These are phyloP conservation scores for Thereva unica DNA, from an alignment of 2,888 invertebrate genomes.

Conservation along the genomic window DNA sequence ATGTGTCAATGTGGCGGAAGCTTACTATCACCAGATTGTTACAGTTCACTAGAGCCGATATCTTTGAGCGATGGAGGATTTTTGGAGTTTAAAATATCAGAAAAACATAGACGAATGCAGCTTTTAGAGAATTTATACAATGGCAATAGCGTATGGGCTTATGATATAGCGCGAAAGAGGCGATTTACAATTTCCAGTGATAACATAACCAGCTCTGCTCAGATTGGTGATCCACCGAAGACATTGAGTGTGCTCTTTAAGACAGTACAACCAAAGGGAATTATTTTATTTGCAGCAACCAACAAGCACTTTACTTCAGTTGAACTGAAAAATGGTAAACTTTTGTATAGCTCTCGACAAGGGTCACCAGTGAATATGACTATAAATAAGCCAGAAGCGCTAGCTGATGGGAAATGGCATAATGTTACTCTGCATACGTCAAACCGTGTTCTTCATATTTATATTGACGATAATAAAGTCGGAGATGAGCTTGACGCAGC, in stretches of 20 bases:
- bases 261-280: constrained; percentile 76
- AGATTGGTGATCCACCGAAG: constrained; percentile 65
- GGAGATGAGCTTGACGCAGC: constrained; percentile 86
- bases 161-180: constrained; percentile 53
- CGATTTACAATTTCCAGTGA: constrained; percentile 50
- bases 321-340: constrained; percentile 74
- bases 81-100: constrained; percentile 77
- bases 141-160: constrained; percentile 72
- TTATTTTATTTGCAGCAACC: constrained; percentile 84
- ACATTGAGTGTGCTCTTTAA: constrained; percentile 79
- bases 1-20: constrained; percentile 72
- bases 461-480: constrained; percentile 71
- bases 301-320: constrained; percentile 85
- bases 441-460: constrained; percentile 70
- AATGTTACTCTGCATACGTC: constrained; percentile 77
- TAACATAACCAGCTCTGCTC: constrained; percentile 53
- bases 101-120: constrained; percentile 85
- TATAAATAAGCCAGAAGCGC: constrained; percentile 63
- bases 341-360: constrained; percentile 79
- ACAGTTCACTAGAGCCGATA: constrained; percentile 75
- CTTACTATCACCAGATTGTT: constrained; percentile 79
- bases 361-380: constrained; percentile 83
- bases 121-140: constrained; percentile 78
- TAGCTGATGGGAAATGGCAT: constrained; percentile 88
- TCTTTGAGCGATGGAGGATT: constrained; percentile 78